A percentile compares a stretch with the other conserved stretches of the same genome.
Conservation (phyloP, 2,888 invertebrate species). For the Lypha dubia region DNA sequence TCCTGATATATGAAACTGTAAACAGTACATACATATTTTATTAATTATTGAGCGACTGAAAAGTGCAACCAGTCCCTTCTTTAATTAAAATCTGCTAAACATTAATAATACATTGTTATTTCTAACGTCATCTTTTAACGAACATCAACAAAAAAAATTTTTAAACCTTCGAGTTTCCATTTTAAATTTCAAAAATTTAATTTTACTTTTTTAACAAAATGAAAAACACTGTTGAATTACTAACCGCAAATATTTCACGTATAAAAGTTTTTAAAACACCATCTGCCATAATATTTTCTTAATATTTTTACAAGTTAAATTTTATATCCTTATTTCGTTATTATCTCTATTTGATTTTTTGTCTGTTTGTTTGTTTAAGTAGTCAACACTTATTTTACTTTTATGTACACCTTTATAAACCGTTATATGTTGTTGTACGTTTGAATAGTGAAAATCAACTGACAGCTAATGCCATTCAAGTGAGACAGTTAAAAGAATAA, state of each 20-base stretch:
- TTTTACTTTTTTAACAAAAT: not conserved
- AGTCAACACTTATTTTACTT: conserved; percentile 23
- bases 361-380: conserved; percentile 25
- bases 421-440: conserved; percentile 71
- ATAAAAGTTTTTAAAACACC: conserved; percentile 80
- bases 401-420: conserved; percentile 28
- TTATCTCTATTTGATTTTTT: too few species aligned
- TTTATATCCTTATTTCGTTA: not conserved
- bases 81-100: too few species aligned
- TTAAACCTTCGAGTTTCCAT: not conserved
- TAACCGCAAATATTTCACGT: conserved; percentile 82
- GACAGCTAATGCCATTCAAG: conserved; percentile 69
- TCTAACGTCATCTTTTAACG: too few species aligned
- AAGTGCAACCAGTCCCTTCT: too few species aligned
- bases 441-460: conserved; percentile 78
- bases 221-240: conserved; percentile 68
- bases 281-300: conserved; percentile 76
- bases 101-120: too few species aligned
- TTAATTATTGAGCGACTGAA: too few species aligned
- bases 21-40: too few species aligned
- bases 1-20: too few species aligned
- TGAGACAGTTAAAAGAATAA: conserved; percentile 48
- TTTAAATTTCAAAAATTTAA: conserved; percentile 5
- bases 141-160: too few species aligned
- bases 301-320: not conserved